Evolutionary conservation across 1,140 invertebrate species (phyloP).

Genomic region (Pogonus chalceus): DNA sequence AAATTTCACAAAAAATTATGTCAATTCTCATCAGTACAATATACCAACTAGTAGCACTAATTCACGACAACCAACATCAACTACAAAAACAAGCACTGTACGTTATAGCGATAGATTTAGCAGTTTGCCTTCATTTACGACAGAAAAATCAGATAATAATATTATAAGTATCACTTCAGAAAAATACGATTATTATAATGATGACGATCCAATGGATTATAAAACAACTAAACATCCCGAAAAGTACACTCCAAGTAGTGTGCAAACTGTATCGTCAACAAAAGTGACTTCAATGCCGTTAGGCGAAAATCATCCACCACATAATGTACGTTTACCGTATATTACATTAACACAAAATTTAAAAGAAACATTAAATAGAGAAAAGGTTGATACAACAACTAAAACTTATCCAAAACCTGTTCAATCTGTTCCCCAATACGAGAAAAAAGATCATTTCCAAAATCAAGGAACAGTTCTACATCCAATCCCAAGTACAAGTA

Average conservation of each 20-base stretch:
- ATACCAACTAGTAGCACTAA: too few species aligned
- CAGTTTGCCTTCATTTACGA: neutral
- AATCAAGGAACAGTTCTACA: slow-evolving; percentile 16
- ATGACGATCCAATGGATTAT: neutral
- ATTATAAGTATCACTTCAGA: slow-evolving; percentile 6
- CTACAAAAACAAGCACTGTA: too few species aligned
- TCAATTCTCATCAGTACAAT: too few species aligned
- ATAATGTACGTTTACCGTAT: slow-evolving; percentile 23
- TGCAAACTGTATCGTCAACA: neutral
- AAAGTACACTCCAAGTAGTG: neutral
- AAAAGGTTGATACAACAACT: slow-evolving; percentile 24
- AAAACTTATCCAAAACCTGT: slow-evolving; percentile 15
- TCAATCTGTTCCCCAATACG: neutral
- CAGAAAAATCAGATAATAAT: slow-evolving; percentile 10
- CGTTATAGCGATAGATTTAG: too few species aligned
- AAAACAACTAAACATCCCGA: neutral
- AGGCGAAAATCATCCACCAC: slow-evolving; percentile 29
- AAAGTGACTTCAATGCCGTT: slow-evolving; percentile 32
- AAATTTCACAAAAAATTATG: too few species aligned
- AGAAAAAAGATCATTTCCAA: neutral
- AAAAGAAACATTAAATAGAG: slow-evolving; percentile 30
- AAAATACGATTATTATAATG: neutral
- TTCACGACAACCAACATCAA: too few species aligned
- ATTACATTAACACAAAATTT: slow-evolving; percentile 31
- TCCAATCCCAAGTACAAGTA: slow-evolving; percentile 46